Base-by-base conservation (phyloP, 2,113 vertebrate species). In the Antechinus stuartii region DNA sequence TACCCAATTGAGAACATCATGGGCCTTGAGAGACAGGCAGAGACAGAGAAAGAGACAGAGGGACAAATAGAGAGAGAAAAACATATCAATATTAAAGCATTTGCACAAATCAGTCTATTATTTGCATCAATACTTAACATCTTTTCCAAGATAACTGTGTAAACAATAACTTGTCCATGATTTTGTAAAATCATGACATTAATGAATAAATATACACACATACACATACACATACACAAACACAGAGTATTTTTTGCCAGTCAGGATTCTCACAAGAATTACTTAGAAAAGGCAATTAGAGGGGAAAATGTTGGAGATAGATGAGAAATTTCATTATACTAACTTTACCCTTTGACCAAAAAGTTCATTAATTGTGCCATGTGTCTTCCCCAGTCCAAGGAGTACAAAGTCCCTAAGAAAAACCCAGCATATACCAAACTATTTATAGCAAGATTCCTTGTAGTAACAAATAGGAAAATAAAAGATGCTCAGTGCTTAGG, bases 101-200 rank as follows among this genome's bases (percentile, higher is more conserved):
- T 61, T 92, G 23, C 49, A 92, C 49, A 92, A 94, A 95, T 92
- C 24, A 95, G 89, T 93, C 56, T 10, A 68, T 95, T 93, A 55
- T 49, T 76, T 93, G 54, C 93, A 91, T 96, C 54, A 94, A 95
- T 2, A 68, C 10, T 52, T 91, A 24, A 12, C 94, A 92, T 93
- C 24, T 92, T 96, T 95, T 90, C 55, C 27, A 96, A 92, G 54
- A 93, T 94, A 96, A 95, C 10, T 93, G 8, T 8, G 49, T 30
- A 47, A 23, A 35, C 42, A 92, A 10, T 55, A 93, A 96, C 84
- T 30, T 96, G 25, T 76, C 91, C 94, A 3, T 24, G 92, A 89
- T 84, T 46, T 91, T 96, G 89, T 91, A 54, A n/a, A 2, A 90
- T 90, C 57, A 53, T 91, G 92, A 92, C 54, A 47, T 90, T 92